Evolutionary conservation across 2,888 invertebrate genomes (phyloP).

Genomic region (Germaria angustata): DNA sequence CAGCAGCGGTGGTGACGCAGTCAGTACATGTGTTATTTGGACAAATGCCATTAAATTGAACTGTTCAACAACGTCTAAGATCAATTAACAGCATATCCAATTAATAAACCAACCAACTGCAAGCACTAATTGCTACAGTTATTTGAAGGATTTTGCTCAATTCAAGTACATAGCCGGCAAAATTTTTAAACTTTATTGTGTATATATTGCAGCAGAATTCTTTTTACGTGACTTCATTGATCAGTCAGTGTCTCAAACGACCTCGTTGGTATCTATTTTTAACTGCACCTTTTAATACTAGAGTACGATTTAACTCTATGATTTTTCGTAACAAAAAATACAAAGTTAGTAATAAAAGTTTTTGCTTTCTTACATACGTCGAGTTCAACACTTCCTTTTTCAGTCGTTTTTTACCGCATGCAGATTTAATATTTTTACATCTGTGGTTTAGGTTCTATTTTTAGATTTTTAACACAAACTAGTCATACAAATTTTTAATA

Average conservation of each 20-base stretch:
- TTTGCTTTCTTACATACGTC: slow-evolving; percentile 1
- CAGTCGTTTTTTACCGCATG: slow-evolving; percentile 36
- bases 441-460: slow-evolving; percentile 23
- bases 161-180: slow-evolving; percentile 39
- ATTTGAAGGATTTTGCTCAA: neutral
- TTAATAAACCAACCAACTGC: slow-evolving; percentile 32
- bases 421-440: slow-evolving; percentile 9
- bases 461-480: slow-evolving; percentile 8
- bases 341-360: neutral
- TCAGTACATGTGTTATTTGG: slow-evolving; percentile 50
- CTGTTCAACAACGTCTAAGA: slow-evolving; percentile 33
- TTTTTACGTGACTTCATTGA: slow-evolving; percentile 19
- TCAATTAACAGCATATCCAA: slow-evolving; percentile 27
- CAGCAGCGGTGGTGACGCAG: slow-evolving; percentile 60
- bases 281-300: slow-evolving; percentile 14
- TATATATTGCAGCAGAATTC: slow-evolving; percentile 8
- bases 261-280: slow-evolving; percentile 30
- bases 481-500: neutral
- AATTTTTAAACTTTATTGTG: slow-evolving; percentile 8
- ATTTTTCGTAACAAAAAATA: neutral
- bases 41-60: slow-evolving; percentile 68
- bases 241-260: slow-evolving; percentile 27
- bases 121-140: neutral
- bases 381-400: slow-evolving; percentile 27
- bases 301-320: slow-evolving; percentile 1